Percentiles rank a stretch among this genome's conserved stretches.
phyloP scores from a whole-genome alignment of 2,888 invertebrate genomes.

The Protodeltote pygarga region DNA sequence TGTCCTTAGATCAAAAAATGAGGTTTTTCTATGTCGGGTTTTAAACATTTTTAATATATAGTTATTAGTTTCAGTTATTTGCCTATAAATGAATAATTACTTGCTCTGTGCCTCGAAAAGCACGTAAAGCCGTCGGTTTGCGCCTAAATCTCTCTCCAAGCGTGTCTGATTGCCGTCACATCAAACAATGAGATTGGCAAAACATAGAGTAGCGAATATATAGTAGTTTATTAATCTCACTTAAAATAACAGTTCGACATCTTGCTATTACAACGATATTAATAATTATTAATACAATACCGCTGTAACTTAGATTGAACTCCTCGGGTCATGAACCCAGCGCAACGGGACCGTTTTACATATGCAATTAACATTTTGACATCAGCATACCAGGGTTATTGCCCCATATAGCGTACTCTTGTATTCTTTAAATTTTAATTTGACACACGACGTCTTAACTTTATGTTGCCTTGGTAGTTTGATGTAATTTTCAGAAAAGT shows the following conservation, averaged over 20 bases:
- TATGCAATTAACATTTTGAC: constrained; percentile 67
- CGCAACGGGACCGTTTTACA: constrained; percentile 60
- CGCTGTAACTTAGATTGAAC: constrained; percentile 47
- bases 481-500: constrained; percentile 11
- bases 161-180: too few species aligned
- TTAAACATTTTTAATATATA: background rate
- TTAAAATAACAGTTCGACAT: background rate
- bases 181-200: too few species aligned
- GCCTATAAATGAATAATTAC: background rate
- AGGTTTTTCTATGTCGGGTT: too few species aligned
- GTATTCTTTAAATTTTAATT: constrained; percentile 38
- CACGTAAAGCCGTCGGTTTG: too few species aligned
- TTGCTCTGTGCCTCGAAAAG: too few species aligned
- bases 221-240: too few species aligned
- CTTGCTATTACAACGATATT: too few species aligned
- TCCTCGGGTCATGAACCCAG: constrained; percentile 57
- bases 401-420: constrained; percentile 22
- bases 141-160: too few species aligned
- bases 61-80: background rate
- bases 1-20: too few species aligned
- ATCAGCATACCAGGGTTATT: constrained; percentile 43
- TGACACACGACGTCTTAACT: constrained; percentile 2
- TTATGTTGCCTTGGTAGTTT: background rate
- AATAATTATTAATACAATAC: too few species aligned
- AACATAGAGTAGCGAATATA: too few species aligned